These are phyloP conservation scores for Lydus trimaculatus DNA, from an alignment of 2,888 invertebrate genomes.

Conservation along the genomic window DNA sequence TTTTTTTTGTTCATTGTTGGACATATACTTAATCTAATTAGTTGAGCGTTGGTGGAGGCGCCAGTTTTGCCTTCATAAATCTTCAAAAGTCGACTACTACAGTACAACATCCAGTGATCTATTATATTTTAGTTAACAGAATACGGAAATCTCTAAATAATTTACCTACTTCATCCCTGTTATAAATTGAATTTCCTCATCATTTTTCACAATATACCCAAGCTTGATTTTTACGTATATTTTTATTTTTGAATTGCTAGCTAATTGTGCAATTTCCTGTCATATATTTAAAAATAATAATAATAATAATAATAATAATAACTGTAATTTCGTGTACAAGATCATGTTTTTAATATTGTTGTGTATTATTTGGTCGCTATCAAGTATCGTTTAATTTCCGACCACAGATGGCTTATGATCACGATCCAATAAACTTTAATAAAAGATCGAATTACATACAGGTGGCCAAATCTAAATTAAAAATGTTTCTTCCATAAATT, in stretches of 20 bases:
- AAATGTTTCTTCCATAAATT: too few relatives aligned
- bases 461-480: constrained; percentile 28
- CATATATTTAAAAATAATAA: background rate
- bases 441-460: constrained; percentile 30
- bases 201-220: too few relatives aligned
- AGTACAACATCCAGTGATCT: background rate
- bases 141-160: constrained; percentile 9
- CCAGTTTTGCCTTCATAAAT: constrained; percentile 24
- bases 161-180: background rate
- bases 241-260: background rate
- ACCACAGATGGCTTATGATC: constrained; percentile 33
- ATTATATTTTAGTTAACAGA: background rate
- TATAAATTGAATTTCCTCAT: constrained; percentile 9
- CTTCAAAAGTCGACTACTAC: background rate
- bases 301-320: too few relatives aligned
- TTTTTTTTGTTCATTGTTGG: constrained; percentile 16
- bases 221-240: background rate
- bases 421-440: constrained; percentile 30
- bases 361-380: constrained; percentile 15
- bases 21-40: too few relatives aligned
- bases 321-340: background rate
- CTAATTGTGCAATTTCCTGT: background rate
- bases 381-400: constrained; percentile 39
- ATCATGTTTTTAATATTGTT: background rate
- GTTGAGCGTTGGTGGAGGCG: constrained; percentile 23